phyloP scores from a whole-genome alignment of 1,140 invertebrate species.

The Ceratina calcarata region DNA sequence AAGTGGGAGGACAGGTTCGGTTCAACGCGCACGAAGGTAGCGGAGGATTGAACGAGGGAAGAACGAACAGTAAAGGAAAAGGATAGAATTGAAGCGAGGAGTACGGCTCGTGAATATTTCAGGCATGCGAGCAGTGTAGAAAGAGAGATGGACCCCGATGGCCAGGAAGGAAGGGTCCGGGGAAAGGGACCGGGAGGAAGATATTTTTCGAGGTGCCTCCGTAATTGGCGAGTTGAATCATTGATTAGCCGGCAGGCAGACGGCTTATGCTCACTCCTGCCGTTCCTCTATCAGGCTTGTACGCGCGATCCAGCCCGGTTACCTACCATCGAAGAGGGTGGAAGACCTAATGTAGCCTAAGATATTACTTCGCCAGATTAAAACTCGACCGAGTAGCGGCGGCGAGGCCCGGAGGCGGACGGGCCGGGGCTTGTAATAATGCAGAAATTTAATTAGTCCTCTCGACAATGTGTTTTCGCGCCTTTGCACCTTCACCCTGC shows the following conservation, averaged over 20 bases:
- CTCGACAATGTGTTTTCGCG: slow-evolving; percentile 59
- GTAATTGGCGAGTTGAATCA: slow-evolving; percentile 76
- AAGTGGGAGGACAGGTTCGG: not conserved
- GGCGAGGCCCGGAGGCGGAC: slow-evolving; percentile 8
- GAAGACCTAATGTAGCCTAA: slow-evolving; percentile 69
- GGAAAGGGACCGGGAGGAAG: slow-evolving; percentile 40
- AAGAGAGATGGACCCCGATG: not conserved
- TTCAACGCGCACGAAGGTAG: not conserved
- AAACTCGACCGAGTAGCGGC: slow-evolving; percentile 62
- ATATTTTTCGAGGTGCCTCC: slow-evolving; percentile 70
- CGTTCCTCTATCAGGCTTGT: slow-evolving; percentile 37
- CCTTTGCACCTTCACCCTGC: slow-evolving; percentile 39
- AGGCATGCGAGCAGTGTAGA: slow-evolving; percentile 38
- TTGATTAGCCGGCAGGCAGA: slow-evolving; percentile 72
- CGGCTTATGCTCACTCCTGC: slow-evolving; percentile 64
- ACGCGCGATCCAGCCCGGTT: slow-evolving; percentile 44
- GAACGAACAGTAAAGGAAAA: slow-evolving; percentile 30
- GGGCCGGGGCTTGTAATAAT: slow-evolving; percentile 58
- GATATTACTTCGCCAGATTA: slow-evolving; percentile 71
- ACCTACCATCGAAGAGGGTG: slow-evolving; percentile 38
- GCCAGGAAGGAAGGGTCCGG: not conserved
- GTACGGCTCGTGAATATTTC: slow-evolving; percentile 66
- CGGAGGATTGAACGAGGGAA: not conserved
- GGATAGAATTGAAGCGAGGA: slow-evolving; percentile 54
- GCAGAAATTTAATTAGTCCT: slow-evolving; percentile 69